phyloP scores from a whole-genome alignment of 2,888 invertebrate species.

The Cremastinae sp. region DNA sequence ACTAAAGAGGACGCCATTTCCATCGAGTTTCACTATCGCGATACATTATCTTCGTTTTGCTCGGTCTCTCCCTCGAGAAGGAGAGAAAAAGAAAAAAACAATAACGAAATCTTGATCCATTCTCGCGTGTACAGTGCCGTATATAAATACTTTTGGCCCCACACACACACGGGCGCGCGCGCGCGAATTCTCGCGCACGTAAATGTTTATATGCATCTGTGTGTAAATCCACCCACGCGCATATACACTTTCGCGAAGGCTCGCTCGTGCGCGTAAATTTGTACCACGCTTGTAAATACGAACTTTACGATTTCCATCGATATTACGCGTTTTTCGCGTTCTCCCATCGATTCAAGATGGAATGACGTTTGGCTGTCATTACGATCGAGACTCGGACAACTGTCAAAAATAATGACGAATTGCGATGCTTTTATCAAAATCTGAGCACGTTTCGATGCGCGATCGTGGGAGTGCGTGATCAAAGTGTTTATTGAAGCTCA shows the following conservation, averaged over 20 bases:
- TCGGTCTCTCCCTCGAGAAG: conserved; percentile 15
- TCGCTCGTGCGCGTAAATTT: conserved; percentile 39
- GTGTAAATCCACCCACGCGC: conserved; percentile 53
- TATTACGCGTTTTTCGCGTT: not conserved
- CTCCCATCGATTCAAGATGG: not conserved
- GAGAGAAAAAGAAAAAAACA: conserved; percentile 22
- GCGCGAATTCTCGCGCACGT: conserved; percentile 4
- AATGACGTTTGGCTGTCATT: conserved; percentile 15
- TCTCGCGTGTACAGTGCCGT: conserved; percentile 15
- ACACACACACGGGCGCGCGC: conserved; percentile 25
- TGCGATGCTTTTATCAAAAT: too few species aligned
- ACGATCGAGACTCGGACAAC: conserved; percentile 13
- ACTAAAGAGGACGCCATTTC: conserved; percentile 63
- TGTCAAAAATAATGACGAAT: conserved; percentile 8
- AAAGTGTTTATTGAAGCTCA: not conserved
- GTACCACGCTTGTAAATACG: conserved; percentile 33
- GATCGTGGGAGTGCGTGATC: too few species aligned
- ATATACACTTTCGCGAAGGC: conserved; percentile 21
- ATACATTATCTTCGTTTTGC: conserved; percentile 40
- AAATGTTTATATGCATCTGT: conserved; percentile 11
- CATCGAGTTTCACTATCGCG: conserved; percentile 51
- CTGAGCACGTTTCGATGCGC: too few species aligned
- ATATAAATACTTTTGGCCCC: conserved; percentile 35
- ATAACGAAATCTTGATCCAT: conserved; percentile 16
- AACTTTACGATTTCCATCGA: not conserved